Evolutionary conservation across 1,140 invertebrate species (phyloP).

Genomic region (Anastrepha ludens): DNA sequence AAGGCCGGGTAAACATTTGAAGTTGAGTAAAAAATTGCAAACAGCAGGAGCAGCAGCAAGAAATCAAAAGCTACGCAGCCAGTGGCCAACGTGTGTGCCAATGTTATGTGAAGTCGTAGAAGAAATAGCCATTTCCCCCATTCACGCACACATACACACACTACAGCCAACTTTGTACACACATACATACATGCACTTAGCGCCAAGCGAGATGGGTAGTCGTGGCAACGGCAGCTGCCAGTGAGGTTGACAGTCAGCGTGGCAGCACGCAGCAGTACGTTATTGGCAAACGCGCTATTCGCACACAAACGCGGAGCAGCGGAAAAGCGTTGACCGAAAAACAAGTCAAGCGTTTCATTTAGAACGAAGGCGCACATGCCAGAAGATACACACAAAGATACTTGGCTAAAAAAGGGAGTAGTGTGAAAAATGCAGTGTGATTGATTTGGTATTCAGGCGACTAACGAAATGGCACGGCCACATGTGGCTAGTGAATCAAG

Average conservation of each 20-base stretch:
- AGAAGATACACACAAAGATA: not conserved
- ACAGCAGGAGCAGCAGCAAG: not conserved
- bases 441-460: not conserved
- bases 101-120: constrained; percentile 44
- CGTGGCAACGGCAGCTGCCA: constrained; percentile 40
- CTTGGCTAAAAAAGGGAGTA: not conserved
- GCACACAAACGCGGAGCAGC: constrained; percentile 35
- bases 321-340: not conserved
- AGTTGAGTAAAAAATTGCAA: not conserved
- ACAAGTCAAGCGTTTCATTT: not conserved
- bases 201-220: not conserved
- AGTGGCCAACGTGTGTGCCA: not conserved
- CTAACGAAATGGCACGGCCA: not conserved
- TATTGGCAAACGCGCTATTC: constrained; percentile 37
- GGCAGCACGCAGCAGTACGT: constrained; percentile 36
- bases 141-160: not conserved
- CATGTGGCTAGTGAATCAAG: not conserved
- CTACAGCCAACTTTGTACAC: not conserved
- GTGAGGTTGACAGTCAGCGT: not conserved
- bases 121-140: not conserved
- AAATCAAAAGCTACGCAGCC: not conserved
- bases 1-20: constrained; percentile 13
- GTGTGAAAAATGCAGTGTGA: not conserved
- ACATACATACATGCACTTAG: not conserved
- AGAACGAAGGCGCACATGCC: not conserved